Conservation (phyloP, 2,113 vertebrate genomes). For the Nyctibius bracteatus region DNA sequence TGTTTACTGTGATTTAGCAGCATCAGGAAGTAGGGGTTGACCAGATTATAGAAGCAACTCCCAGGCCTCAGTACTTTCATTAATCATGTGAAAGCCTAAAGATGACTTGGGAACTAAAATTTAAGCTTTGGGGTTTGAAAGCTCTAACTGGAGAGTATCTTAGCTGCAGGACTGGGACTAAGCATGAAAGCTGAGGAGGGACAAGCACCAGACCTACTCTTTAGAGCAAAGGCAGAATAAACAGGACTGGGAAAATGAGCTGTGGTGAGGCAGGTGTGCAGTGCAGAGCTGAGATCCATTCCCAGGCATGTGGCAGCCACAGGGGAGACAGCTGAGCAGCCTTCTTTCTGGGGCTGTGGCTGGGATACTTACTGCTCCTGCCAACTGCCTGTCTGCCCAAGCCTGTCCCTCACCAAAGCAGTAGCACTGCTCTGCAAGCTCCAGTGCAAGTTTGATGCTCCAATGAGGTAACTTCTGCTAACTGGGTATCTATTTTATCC, state of each 20-base stretch:
- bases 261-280: not conserved
- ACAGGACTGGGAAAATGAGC: not conserved
- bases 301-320: too few relatives aligned
- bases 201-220: not conserved
- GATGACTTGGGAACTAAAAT: not conserved
- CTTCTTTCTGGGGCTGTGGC: not conserved
- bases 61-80: not conserved
- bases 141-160: not conserved
- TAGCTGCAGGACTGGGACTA: not conserved
- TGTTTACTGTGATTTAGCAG: conserved; percentile 1
- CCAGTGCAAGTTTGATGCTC: not conserved
- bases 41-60: not conserved
- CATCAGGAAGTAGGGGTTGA: not conserved
- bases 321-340: too few relatives aligned
- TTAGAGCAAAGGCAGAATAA: not conserved
- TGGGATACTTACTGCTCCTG: not conserved
- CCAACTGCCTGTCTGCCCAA: not conserved
- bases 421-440: accelerated
- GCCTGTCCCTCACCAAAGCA: not conserved
- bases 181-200: not conserved
- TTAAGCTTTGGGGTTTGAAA: not conserved
- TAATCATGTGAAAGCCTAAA: not conserved
- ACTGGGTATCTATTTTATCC: not conserved
- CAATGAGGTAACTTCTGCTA: not conserved
- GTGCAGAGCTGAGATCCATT: not conserved